Percentiles rank a stretch among this genome's conserved stretches.
Conservation (phyloP, 2,113 vertebrate species). For the Proterorhinus semilunaris region DNA sequence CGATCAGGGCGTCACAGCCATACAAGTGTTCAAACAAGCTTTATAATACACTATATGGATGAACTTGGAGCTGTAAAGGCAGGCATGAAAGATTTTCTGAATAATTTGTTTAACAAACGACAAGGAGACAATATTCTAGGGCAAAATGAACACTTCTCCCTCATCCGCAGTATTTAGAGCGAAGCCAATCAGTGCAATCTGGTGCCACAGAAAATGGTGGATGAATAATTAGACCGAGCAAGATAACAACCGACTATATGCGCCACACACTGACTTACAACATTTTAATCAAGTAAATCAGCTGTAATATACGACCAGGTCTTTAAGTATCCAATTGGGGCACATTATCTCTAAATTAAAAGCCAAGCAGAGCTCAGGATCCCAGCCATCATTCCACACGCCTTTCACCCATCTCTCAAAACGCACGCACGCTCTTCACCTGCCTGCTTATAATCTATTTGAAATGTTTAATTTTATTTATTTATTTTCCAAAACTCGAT, state of each 20-base stretch:
- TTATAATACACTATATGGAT: neutral
- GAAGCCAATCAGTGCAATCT: conserved; percentile 76
- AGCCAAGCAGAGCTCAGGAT: conserved; percentile 47
- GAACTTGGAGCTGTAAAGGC: neutral
- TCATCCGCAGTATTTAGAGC: conserved; percentile 60
- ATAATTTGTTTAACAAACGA: neutral
- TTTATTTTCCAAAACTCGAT: neutral
- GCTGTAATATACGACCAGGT: conserved; percentile 21
- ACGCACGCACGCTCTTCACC: neutral
- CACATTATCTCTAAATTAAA: conserved; percentile 58
- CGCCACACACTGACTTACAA: conserved; percentile 40
- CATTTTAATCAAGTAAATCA: conserved; percentile 44
- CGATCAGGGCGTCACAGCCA: conserved; percentile 19
- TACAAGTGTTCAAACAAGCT: conserved; percentile 3
- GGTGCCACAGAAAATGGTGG: conserved; percentile 82
- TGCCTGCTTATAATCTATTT: neutral
- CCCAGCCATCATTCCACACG: conserved; percentile 55
- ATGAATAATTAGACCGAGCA: conserved; percentile 78
- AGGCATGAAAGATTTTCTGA: neutral
- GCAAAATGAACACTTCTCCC: conserved; percentile 23
- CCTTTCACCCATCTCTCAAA: conserved; percentile 56
- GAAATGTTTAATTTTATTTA: neutral
- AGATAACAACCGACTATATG: conserved; percentile 70
- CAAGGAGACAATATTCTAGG: neutral
- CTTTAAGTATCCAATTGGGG: conserved; percentile 48